Base-by-base conservation (phyloP, 2,113 vertebrate genomes). In the Probosciger aterrimus region DNA sequence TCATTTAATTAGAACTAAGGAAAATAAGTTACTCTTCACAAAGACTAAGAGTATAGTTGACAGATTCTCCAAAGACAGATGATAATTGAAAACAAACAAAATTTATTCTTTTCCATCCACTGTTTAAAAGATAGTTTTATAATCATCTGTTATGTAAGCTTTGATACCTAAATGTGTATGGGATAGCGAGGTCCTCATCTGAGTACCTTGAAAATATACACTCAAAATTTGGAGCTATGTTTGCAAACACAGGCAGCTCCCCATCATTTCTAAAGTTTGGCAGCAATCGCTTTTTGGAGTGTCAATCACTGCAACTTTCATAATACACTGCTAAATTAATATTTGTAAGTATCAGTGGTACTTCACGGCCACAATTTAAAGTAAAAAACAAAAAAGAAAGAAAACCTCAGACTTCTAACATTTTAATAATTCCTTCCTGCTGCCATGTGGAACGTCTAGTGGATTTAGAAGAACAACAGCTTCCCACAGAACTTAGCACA, bases 391-490 rank as follows among this genome's bases (percentile, higher is more conserved):
- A 67, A 44, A 14, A 28, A 65, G 9, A 17, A 81, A 37, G 9
- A 44, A 17, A n/a, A 19, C 28, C 62, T 64, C 64, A 78, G 59
- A 69, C 59, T 86, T 82, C 23, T 41, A 94, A 23, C n/a, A 59
- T 63, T 88, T 81, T 49, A 86, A 46, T 44, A 33, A 80, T 63
- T 73, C 75, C 12, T 70, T 90, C 41, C 68, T 83, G 53, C 73
- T 86, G 83, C 73, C 93, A 93, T 90, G 86, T 88, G 69, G 62
- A 86, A 91, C 0, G 15, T 62, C 86, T 86, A 85, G 63, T 94
- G 80, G 65, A 92, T 55, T 93, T 68, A 83, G 83, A 95, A 85
- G 88, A 83, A 89, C 84, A 92, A 65, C 63, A 94, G 77, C 86
- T 91, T 95, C 87, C 86, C 91, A 92, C 78, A 49, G 90, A 95